Evolutionary conservation across 1,140 invertebrate species (phyloP).

Genomic region (Archivesica marissinica): DNA sequence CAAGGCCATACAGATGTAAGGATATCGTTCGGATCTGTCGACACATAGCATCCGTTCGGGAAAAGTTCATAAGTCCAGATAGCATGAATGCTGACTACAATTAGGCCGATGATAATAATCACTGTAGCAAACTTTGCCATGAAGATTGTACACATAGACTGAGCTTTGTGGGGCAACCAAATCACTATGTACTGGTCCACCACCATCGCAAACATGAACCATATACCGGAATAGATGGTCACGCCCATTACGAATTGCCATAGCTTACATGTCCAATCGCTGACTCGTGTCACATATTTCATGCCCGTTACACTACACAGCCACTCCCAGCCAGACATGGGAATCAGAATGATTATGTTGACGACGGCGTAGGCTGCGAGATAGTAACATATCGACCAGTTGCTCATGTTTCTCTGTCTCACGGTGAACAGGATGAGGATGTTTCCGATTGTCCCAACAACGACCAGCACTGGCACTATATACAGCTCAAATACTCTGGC

Average conservation of each 20-base stretch:
- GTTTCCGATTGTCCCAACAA: conserved; percentile 79
- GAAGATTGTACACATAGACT: conserved; percentile 76
- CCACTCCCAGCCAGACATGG: conserved; percentile 75
- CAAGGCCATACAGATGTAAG: conserved; percentile 80
- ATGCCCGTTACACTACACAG: conserved; percentile 69
- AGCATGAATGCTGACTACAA: conserved; percentile 79
- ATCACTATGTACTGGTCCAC: conserved; percentile 78
- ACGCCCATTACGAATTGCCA: conserved; percentile 80
- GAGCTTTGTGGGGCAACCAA: conserved; percentile 72
- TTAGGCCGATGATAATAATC: conserved; percentile 76
- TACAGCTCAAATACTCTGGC: conserved; percentile 54
- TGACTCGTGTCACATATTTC: conserved; percentile 68
- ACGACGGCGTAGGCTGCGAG: conserved; percentile 77
- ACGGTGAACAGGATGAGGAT: conserved; percentile 76
- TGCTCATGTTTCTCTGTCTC: conserved; percentile 71
- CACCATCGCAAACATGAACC: conserved; percentile 79
- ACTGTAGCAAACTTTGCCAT: conserved; percentile 76
- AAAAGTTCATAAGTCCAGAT: conserved; percentile 81
- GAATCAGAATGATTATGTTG: conserved; percentile 74
- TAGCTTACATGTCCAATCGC: conserved; percentile 74
- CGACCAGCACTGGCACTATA: conserved; percentile 76
- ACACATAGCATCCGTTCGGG: conserved; percentile 73
- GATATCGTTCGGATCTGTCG: conserved; percentile 70
- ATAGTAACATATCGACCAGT: conserved; percentile 80
- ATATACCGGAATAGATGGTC: conserved; percentile 76